These are phyloP conservation scores for Hypsopygia costalis DNA, from an alignment of 2,888 invertebrate genomes.

Conservation along the genomic window DNA sequence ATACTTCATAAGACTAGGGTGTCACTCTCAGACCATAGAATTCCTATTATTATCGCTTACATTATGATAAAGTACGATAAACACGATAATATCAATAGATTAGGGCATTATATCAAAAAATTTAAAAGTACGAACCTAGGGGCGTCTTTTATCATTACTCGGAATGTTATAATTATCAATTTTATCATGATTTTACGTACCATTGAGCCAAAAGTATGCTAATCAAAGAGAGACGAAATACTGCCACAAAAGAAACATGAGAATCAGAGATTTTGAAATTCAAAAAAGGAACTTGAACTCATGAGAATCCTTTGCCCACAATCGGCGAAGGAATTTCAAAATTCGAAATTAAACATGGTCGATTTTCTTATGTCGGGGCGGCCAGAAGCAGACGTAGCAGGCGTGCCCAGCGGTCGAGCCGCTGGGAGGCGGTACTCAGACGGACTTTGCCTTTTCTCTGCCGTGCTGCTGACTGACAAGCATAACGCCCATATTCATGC, in stretches of 20 bases:
- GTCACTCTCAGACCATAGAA: conserved; percentile 45
- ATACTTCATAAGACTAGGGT: conserved; percentile 55
- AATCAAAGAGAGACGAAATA: conserved; percentile 19
- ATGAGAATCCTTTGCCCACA: conserved; percentile 10
- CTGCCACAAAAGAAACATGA: conserved; percentile 28
- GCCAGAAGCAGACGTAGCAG: conserved; percentile 67
- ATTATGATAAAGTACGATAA: conserved; percentile 25
- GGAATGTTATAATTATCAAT: conserved; percentile 22
- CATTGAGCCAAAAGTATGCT: conserved; percentile 10
- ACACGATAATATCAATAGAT: conserved; percentile 46
- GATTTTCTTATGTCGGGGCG: conserved; percentile 48
- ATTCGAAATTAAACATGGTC: conserved; percentile 53
- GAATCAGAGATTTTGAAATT: conserved; percentile 29
- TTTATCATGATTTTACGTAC: conserved; percentile 5
- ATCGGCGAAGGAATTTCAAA: conserved; percentile 18
- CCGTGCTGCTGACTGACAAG: conserved; percentile 78
- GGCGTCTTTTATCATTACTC: conserved; percentile 40
- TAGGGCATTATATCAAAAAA: conserved; percentile 22
- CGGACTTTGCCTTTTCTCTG: conserved; percentile 66
- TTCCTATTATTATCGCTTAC: conserved; percentile 25
- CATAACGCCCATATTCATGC: conserved; percentile 85
- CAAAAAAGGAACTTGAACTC: conserved; percentile 30
- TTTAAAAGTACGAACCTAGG: conserved; percentile 36
- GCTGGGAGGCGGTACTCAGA: conserved; percentile 64
- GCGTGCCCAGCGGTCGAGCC: conserved; percentile 55